These are phyloP conservation scores for Merops nubicus DNA, from an alignment of 2,113 vertebrate genomes.

Conservation along the genomic window DNA sequence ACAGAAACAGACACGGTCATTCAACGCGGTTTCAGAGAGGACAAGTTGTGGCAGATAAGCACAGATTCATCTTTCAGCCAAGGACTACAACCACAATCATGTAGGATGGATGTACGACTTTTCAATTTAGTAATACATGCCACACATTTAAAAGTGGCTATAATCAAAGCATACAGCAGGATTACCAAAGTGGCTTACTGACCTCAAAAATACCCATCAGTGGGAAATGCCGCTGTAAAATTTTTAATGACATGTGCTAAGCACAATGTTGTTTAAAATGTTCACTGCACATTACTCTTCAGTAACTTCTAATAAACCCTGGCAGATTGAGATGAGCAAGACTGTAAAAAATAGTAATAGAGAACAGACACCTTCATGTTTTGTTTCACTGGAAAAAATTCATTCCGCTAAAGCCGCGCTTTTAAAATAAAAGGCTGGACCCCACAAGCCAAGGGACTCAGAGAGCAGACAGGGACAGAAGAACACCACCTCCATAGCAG, in stretches of 20 bases:
- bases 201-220: neutral
- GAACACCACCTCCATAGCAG: neutral
- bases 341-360: neutral
- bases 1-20: neutral
- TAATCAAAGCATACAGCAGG: neutral
- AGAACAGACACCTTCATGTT: neutral
- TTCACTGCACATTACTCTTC: neutral
- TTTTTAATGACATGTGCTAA: neutral
- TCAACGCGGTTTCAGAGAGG: neutral
- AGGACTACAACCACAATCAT: neutral
- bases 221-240: neutral
- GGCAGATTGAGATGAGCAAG: neutral
- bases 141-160: neutral
- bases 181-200: neutral
- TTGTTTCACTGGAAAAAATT: neutral
- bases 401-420: neutral
- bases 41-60: constrained; percentile 2
- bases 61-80: neutral
- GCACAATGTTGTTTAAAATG: neutral
- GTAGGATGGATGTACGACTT: neutral
- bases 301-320: neutral
- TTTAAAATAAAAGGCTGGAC: neutral
- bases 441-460: neutral
- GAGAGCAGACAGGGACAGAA: neutral
- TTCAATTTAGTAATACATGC: neutral